A percentile compares a stretch with the other conserved stretches of the same genome.
Evolutionary conservation across 2,113 vertebrate genomes (phyloP).

Genomic region (Equus quagga): DNA sequence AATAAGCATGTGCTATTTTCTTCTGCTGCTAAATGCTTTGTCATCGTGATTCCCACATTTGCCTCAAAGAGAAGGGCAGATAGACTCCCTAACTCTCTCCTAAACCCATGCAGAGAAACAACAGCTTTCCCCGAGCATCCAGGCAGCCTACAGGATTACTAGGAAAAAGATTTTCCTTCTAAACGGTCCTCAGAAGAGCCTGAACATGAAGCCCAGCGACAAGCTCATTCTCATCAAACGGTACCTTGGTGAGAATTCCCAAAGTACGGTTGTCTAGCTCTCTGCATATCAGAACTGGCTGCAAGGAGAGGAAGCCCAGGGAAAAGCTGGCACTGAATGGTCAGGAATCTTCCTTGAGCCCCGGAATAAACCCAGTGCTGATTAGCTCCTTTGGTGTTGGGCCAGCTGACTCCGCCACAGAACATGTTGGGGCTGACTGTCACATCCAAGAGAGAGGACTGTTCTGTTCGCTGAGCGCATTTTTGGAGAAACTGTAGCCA

Average conservation of each 20-base stretch:
- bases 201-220: neutral
- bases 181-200: neutral
- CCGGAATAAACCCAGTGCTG: neutral
- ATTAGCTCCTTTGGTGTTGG: constrained; percentile 41
- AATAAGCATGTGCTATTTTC: neutral
- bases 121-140: neutral
- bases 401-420: constrained; percentile 54
- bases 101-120: neutral
- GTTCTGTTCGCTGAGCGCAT: neutral
- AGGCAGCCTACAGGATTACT: neutral
- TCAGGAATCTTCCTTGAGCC: neutral
- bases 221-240: neutral
- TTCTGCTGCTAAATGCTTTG: neutral
- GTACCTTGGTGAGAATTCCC: neutral
- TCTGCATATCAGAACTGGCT: neutral
- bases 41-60: neutral
- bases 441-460: neutral
- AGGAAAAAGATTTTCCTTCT: neutral
- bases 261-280: neutral
- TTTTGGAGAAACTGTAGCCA: constrained; percentile 52
- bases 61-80: neutral
- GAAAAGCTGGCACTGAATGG: neutral
- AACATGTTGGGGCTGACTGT: neutral
- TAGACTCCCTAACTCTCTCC: neutral
- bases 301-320: neutral